Evolutionary conservation across 2,113 vertebrate genomes (phyloP).

Genomic region (Jaculus jaculus): DNA sequence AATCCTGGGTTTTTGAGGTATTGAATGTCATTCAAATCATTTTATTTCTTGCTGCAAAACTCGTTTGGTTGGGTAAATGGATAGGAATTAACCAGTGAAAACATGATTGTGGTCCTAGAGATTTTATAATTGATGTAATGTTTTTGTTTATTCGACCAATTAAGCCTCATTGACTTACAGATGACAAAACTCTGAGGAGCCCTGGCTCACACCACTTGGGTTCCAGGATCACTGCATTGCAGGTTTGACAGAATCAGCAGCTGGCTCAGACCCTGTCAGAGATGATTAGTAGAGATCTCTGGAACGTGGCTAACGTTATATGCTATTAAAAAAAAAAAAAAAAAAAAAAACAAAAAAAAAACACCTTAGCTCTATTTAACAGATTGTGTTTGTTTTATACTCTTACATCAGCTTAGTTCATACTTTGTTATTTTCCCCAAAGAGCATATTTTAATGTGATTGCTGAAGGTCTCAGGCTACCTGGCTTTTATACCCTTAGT

Average conservation of each 20-base stretch:
- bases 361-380: not conserved
- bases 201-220: not conserved
- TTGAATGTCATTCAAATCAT: conserved; percentile 41
- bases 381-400: not conserved
- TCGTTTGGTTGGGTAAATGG: conserved; percentile 65
- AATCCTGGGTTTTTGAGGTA: conserved; percentile 33
- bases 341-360: too few relatives aligned
- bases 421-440: not conserved
- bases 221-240: not conserved
- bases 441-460: not conserved
- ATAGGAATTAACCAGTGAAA: conserved; percentile 73
- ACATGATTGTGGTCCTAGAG: conserved; percentile 56
- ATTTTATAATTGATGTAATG: conserved; percentile 61
- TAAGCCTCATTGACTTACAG: conserved; percentile 69
- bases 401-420: not conserved
- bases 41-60: conserved; percentile 58
- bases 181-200: conserved; percentile 39
- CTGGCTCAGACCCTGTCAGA: not conserved
- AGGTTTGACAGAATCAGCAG: too few relatives aligned
- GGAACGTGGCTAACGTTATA: not conserved
- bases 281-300: not conserved
- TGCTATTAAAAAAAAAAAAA: not conserved
- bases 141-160: conserved; percentile 72
- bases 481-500: not conserved
- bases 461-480: not conserved